phyloP scores from a whole-genome alignment of 2,888 invertebrate species.

The Sphecodes monilicornis region DNA sequence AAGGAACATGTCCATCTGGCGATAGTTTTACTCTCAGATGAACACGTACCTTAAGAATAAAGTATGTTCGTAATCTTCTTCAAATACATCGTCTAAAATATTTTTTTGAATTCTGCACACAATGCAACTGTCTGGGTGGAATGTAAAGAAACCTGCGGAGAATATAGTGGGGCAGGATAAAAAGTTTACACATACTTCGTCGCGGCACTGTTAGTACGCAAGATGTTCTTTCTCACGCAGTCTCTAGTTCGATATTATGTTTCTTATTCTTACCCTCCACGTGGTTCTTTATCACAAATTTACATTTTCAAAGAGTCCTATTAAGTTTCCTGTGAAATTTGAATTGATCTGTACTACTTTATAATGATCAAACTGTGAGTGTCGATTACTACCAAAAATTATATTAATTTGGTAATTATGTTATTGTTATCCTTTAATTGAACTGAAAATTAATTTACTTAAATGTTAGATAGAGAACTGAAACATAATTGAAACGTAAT shows the following conservation, averaged over 20 bases:
- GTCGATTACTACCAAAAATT: no score
- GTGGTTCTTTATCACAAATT: not conserved
- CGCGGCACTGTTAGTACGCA: not conserved
- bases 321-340: not conserved
- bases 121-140: not conserved
- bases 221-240: slow-evolving; percentile 33
- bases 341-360: no score
- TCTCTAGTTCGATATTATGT: slow-evolving; percentile 19
- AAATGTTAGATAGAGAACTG: not conserved
- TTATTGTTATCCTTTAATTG: no score
- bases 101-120: slow-evolving; percentile 14
- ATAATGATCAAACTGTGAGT: no score
- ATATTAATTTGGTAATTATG: not conserved
- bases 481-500: not conserved
- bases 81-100: slow-evolving; percentile 11
- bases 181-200: slow-evolving; percentile 12
- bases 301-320: not conserved
- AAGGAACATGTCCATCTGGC: no score
- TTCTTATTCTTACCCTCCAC: slow-evolving; percentile 15
- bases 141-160: slow-evolving; percentile 9
- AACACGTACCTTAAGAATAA: no score
- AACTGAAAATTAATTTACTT: not conserved
- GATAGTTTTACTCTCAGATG: no score
- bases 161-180: slow-evolving; percentile 7
- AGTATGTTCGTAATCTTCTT: slow-evolving; percentile 17